phyloP scores from a whole-genome alignment of 2,888 invertebrate genomes.

The Rhynchonema sp. region DNA sequence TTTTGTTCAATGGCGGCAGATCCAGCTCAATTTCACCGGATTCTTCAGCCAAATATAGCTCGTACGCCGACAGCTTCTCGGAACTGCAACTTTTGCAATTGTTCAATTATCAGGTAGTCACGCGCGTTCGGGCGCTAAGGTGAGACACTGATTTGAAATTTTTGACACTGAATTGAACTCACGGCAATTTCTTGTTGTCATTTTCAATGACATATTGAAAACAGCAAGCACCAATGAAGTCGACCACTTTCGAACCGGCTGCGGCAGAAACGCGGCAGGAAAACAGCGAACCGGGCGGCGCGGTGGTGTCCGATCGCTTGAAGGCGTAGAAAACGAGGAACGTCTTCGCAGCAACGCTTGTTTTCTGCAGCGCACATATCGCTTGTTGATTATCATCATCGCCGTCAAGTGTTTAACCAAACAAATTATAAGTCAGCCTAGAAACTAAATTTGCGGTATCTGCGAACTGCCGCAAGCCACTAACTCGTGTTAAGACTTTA shows the following conservation, averaged over 20 bases:
- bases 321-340: background rate
- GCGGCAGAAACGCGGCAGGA: constrained; percentile 62
- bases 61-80: constrained; percentile 47
- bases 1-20: constrained; percentile 68
- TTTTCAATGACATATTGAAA: constrained; percentile 38
- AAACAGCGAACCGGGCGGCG: constrained; percentile 33
- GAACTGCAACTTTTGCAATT: no score
- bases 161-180: background rate
- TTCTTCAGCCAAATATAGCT: constrained; percentile 80
- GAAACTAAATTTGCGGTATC: no score
- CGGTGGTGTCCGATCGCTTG: background rate
- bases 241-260: constrained; percentile 58
- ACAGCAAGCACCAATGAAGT: constrained; percentile 76
- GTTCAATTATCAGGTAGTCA: no score
- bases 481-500: background rate
- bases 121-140: background rate
- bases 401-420: background rate
- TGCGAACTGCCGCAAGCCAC: no score
- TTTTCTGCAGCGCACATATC: background rate
- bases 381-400: background rate
- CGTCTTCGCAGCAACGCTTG: background rate
- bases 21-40: constrained; percentile 84
- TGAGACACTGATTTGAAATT: no score
- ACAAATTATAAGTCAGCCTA: background rate
- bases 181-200: constrained; percentile 27